Evolutionary conservation across 1,140 invertebrate species (phyloP), one percentile per base, ranked within the genome.

Genomic region (Drosophila erecta): DNA sequence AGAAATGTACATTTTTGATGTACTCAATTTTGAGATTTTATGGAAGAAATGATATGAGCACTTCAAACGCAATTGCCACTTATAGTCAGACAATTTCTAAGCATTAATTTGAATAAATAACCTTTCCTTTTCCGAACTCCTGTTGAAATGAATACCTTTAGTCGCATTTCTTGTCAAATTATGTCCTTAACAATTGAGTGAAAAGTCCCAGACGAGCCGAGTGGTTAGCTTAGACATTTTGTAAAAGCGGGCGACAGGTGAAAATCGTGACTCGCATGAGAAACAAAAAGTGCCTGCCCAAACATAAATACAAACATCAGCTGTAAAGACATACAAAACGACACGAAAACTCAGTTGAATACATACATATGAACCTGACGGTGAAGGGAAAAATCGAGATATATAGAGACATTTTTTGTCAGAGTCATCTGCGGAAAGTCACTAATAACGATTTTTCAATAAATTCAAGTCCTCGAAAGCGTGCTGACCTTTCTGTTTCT

Each of bases 371-470:
- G 24, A 24, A 24, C 15, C 49, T 35, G n/a, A 1, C 27, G 4
- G 17, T 7, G n/a, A 51, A 35, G 17, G 30, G 7, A 51, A 35
- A 50, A 35, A 20, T 5, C 47, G 24, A 20, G 15, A 51, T 17
- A 20, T 35, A 51, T 15, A 51, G 33, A 17, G 7, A 49, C 24
- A 30, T 49, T 49, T 49, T 49, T 49, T 49, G 24, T 5, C 7
- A 49, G 49, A 51, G 30, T 51, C 49, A 51, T 51, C 49, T 24
- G 15, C 15, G 30, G 49, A 51, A 51, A 51, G 30, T 51, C 49
- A 35, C 49, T 51, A 51, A 51, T 51, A 51, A 51, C 49, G 49
- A 51, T 51, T 51, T 51, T 51, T 51, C 49, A 51, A 51, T 51
- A 51, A 51, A 35, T 35, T 4, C 49, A 15, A 51, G n/a, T 50